Conservation (phyloP, 1,140 invertebrate genomes). For the Drosophila melanica region DNA sequence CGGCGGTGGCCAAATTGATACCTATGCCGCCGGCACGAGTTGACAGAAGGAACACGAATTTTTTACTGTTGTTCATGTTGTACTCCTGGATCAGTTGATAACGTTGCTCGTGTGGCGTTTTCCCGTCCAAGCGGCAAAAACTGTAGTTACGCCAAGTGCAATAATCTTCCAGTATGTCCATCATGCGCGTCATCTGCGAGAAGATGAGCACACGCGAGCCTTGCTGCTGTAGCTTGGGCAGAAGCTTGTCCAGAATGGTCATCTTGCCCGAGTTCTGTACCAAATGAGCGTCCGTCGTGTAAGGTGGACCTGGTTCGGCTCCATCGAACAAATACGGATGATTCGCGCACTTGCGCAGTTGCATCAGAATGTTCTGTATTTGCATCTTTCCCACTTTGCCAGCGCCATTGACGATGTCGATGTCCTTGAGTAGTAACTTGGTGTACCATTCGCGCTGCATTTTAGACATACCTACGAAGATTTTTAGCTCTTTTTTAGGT, state of each 20-base stretch:
- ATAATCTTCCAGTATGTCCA: constrained; percentile 99
- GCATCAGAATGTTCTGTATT: constrained; percentile 99
- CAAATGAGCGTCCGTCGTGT: constrained; percentile 98
- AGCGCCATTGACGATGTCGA: constrained; percentile 98
- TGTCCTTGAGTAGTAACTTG: constrained; percentile 99
- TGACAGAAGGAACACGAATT: constrained; percentile 99
- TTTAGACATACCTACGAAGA: constrained; percentile 97
- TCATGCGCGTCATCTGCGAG: constrained; percentile 99
- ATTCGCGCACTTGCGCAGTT: constrained; percentile 98
- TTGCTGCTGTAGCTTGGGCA: constrained; percentile 96
- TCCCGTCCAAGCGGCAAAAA: constrained; percentile 98
- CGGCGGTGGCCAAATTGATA: constrained; percentile 99
- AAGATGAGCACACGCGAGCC: constrained; percentile 98
- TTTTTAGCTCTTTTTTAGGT: constrained; percentile 99
- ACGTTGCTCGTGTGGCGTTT: constrained; percentile 98
- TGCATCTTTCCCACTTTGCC: constrained; percentile 99
- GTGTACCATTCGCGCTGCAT: constrained; percentile 99
- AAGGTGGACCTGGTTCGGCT: constrained; percentile 98
- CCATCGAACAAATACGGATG: constrained; percentile 99
- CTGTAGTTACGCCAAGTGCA: constrained; percentile 95
- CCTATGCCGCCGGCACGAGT: constrained; percentile 99
- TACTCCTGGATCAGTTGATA: constrained; percentile 98
- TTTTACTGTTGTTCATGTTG: constrained; percentile 94
- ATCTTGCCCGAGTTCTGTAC: constrained; percentile 99
- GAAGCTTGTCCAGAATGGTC: constrained; percentile 97